Evolutionary conservation across 2,888 invertebrate species (phyloP).

Genomic region (Macropis europaea): DNA sequence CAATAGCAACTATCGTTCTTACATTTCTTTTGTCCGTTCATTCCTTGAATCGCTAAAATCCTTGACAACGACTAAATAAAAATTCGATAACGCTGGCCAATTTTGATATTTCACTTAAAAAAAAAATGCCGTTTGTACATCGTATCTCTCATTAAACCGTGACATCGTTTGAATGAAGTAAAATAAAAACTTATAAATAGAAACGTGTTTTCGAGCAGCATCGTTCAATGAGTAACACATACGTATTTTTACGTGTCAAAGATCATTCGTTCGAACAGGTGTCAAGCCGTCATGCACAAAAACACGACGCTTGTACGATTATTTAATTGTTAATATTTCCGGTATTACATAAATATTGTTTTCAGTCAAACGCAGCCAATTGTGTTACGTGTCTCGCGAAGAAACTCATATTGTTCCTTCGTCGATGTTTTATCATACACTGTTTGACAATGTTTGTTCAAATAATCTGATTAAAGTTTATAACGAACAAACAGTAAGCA

Average conservation of each 20-base stretch:
- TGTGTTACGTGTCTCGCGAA: slow-evolving; percentile 28
- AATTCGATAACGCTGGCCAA: not conserved
- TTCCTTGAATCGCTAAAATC: not conserved
- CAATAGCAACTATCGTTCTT: slow-evolving; percentile 23
- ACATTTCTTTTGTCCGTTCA: slow-evolving; percentile 1
- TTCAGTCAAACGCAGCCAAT: slow-evolving; percentile 55
- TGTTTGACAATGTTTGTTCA: slow-evolving; percentile 2
- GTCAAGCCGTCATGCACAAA: slow-evolving; percentile 2
- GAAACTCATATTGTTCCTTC: slow-evolving; percentile 3
- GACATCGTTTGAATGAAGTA: not conserved
- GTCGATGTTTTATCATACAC: slow-evolving; percentile 27
- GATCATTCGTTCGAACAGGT: not conserved
- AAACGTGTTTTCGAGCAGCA: not conserved
- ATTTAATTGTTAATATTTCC: slow-evolving; percentile 19
- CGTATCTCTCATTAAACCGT: not conserved
- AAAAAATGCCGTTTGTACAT: slow-evolving; percentile 25
- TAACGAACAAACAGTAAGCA: not conserved
- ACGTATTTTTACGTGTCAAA: slow-evolving; percentile 4
- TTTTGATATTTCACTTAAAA: not conserved
- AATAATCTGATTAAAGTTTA: not conserved
- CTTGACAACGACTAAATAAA: not conserved
- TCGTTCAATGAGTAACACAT: not conserved
- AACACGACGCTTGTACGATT: slow-evolving; percentile 9
- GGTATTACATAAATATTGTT: slow-evolving; percentile 50
- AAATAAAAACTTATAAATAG: not conserved